These are phyloP conservation scores for Hoplodrina ambigua DNA, from an alignment of 2,888 invertebrate genomes.

Conservation along the genomic window DNA sequence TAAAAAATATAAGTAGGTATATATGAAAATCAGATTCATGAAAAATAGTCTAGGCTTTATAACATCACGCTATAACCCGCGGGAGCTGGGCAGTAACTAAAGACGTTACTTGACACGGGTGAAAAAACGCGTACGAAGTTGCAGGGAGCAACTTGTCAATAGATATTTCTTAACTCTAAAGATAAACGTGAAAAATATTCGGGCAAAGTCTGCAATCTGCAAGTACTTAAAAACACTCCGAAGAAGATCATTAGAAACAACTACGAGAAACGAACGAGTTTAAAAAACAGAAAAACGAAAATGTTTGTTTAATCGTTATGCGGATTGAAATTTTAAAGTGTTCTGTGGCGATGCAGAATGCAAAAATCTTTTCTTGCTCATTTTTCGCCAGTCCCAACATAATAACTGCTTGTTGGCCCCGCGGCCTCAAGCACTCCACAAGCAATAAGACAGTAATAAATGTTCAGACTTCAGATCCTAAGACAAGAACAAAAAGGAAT, in stretches of 20 bases:
- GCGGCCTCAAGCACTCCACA: constrained; percentile 84
- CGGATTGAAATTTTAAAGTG: constrained; percentile 69
- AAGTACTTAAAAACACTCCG: constrained; percentile 28
- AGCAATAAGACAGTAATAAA: constrained; percentile 90
- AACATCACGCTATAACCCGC: no score
- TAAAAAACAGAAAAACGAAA: constrained; percentile 51
- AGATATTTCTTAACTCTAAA: not conserved
- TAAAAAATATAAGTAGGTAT: no score
- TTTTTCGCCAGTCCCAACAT: constrained; percentile 88
- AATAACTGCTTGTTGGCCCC: constrained; percentile 88
- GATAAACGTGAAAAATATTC: constrained; percentile 5
- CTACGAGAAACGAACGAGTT: constrained; percentile 17
- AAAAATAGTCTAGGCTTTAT: no score
- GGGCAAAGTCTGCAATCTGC: constrained; percentile 29
- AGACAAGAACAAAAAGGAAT: constrained; percentile 85
- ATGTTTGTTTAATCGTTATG: constrained; percentile 66
- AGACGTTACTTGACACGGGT: no score
- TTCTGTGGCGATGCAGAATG: constrained; percentile 76
- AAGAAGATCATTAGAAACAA: constrained; percentile 47
- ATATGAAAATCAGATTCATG: no score
- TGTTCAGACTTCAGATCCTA: constrained; percentile 87
- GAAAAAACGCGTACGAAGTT: no score
- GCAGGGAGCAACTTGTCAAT: no score
- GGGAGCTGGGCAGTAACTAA: no score
- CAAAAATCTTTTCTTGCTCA: constrained; percentile 83